Percentiles rank a stretch among this genome's conserved stretches.
Conservation (phyloP, 2,888 invertebrate genomes). For the Idaea straminata region DNA sequence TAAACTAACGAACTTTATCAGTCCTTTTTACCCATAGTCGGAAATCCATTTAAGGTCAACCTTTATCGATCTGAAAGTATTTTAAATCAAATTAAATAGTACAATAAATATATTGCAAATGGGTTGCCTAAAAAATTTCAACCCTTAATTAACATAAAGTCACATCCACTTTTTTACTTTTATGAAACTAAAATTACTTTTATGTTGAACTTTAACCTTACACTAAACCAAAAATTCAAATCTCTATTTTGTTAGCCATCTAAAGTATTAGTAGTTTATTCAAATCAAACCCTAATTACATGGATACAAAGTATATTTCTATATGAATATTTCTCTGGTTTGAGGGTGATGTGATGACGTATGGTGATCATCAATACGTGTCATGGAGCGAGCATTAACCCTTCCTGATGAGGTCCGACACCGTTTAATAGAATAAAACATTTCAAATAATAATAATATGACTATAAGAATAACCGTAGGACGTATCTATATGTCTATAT, state of each 20-base stretch:
- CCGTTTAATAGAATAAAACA: conserved; percentile 71
- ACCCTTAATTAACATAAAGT: neutral
- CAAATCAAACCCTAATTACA: neutral
- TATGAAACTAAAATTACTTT: neutral
- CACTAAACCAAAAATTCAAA: neutral
- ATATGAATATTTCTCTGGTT: conserved; percentile 8
- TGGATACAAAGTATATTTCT: conserved; percentile 10
- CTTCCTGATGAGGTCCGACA: conserved; percentile 67
- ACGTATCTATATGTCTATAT: too few relatives aligned
- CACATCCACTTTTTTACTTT: neutral
- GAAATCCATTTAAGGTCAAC: too few relatives aligned
- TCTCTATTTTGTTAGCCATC: neutral
- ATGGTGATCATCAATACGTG: conserved; percentile 66
- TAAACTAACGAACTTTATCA: too few relatives aligned
- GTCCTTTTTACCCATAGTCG: too few relatives aligned
- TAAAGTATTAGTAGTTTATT: neutral
- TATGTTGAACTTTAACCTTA: neutral
- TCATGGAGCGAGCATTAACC: conserved; percentile 62
- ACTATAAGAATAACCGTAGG: neutral
- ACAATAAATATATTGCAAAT: too few relatives aligned
- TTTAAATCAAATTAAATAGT: too few relatives aligned
- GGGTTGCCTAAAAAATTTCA: too few relatives aligned
- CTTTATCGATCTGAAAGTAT: too few relatives aligned
- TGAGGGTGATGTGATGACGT: conserved; percentile 64
- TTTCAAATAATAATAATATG: conserved; percentile 24